Evolutionary conservation across 2,888 invertebrate species (phyloP).

Genomic region (Epiblema foenella): DNA sequence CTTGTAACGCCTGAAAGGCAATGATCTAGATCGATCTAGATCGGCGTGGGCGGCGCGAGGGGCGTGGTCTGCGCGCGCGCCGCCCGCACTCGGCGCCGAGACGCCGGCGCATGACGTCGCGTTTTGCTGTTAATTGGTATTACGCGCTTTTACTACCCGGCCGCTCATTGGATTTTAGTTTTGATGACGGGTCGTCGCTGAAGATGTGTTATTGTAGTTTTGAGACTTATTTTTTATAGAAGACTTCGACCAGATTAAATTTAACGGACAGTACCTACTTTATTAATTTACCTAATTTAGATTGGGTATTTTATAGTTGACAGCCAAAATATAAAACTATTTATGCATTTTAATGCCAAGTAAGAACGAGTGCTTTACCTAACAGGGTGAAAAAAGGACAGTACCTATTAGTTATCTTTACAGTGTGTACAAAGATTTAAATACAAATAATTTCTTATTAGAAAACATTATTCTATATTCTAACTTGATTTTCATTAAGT

Average conservation of each 20-base stretch:
- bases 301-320: too few species aligned
- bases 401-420: too few species aligned
- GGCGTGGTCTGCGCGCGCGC: slow-evolving; percentile 66
- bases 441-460: neutral
- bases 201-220: neutral
- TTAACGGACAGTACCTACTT: too few species aligned
- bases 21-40: slow-evolving; percentile 78
- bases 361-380: too few species aligned
- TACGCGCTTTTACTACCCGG: slow-evolving; percentile 29
- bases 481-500: neutral
- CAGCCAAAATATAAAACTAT: too few species aligned
- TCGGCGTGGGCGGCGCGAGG: slow-evolving; percentile 71
- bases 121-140: slow-evolving; percentile 36
- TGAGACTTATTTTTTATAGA: too few species aligned
- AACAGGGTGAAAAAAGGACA: too few species aligned
- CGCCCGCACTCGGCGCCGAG: slow-evolving; percentile 74
- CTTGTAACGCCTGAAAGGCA: slow-evolving; percentile 47
- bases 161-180: neutral
- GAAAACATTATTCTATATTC: neutral
- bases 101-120: slow-evolving; percentile 54
- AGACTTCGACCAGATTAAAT: too few species aligned
- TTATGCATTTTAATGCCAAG: too few species aligned
- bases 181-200: neutral
- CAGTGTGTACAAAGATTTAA: neutral
- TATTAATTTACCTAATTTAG: too few species aligned